Conservation (phyloP, 2,113 vertebrate species). For the Callorhinus ursinus region DNA sequence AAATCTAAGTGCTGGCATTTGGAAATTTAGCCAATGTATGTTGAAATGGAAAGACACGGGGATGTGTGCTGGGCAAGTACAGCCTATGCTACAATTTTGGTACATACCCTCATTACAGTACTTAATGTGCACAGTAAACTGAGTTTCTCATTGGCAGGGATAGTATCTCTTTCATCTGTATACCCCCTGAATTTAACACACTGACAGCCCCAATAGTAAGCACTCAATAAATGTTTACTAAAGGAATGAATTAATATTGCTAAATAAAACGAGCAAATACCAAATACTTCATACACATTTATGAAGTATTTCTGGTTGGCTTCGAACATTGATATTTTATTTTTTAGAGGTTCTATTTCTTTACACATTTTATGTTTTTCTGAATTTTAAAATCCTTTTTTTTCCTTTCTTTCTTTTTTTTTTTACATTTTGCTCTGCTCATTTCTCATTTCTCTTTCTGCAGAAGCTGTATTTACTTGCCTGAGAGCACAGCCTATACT, state of each 20-base stretch:
- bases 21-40: background rate
- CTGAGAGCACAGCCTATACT: background rate
- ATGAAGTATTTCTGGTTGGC: background rate
- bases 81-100: background rate
- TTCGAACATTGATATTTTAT: background rate
- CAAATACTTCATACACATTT: background rate
- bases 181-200: background rate
- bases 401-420: no score
- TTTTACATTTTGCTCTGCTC: background rate
- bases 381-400: background rate
- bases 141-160: background rate
- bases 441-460: constrained; percentile 6
- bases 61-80: background rate
- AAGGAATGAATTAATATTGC: background rate
- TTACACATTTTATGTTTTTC: background rate
- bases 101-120: background rate
- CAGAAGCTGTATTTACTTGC: constrained; percentile 19
- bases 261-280: background rate
- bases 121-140: background rate
- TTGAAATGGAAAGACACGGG: background rate
- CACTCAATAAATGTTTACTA: background rate
- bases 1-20: background rate
- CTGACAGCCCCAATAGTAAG: background rate
- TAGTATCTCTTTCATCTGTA: background rate
- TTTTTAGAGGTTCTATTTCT: background rate